These are phyloP conservation scores for Etheostoma perlongum DNA, from an alignment of 2,797 vertebrate genomes.

Conservation along the genomic window DNA sequence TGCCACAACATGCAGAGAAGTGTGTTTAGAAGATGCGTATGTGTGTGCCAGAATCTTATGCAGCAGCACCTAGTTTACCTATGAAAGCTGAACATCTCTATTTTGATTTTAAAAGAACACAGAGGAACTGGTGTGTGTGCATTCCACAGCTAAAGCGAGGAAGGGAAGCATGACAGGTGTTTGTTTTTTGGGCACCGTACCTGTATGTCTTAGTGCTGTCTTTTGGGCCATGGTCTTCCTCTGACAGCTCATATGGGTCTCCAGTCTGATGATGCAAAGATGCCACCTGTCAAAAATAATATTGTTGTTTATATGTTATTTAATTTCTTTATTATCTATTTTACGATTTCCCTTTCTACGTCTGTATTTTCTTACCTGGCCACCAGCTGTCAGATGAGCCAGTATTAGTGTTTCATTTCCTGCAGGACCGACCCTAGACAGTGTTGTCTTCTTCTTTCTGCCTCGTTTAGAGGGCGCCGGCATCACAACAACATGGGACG, in stretches of 20 bases:
- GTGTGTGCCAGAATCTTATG: slow-evolving; percentile 53
- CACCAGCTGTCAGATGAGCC: slow-evolving; percentile 82
- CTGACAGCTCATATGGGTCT: slow-evolving; percentile 92
- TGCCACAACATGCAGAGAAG: slow-evolving; percentile 75
- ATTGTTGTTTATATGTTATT: background rate
- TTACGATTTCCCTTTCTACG: background rate
- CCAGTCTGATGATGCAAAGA: slow-evolving; percentile 80
- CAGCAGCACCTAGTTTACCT: slow-evolving; percentile 56
- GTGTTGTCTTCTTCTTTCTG: slow-evolving; percentile 91
- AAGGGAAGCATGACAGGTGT: slow-evolving; percentile 32
- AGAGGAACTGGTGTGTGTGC: slow-evolving; percentile 58
- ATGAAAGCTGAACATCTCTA: slow-evolving; percentile 59
- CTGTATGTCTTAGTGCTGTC: slow-evolving; percentile 96
- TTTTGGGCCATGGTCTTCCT: slow-evolving; percentile 90
- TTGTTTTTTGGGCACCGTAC: slow-evolving; percentile 67
- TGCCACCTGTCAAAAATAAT: slow-evolving; percentile 59
- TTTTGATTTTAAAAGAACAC: slow-evolving; percentile 53
- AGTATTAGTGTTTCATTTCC: slow-evolving; percentile 84
- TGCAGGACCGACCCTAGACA: slow-evolving; percentile 83
- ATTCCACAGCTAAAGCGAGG: slow-evolving; percentile 64
- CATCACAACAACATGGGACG: slow-evolving; percentile 82
- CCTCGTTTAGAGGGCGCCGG: slow-evolving; percentile 88
- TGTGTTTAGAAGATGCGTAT: slow-evolving; percentile 40
- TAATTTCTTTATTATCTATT: background rate
- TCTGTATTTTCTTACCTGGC: slow-evolving; percentile 71